Evolutionary conservation across 2,797 vertebrate species (phyloP), one percentile per base, ranked within the genome.

Genomic region (Octomys mimax): DNA sequence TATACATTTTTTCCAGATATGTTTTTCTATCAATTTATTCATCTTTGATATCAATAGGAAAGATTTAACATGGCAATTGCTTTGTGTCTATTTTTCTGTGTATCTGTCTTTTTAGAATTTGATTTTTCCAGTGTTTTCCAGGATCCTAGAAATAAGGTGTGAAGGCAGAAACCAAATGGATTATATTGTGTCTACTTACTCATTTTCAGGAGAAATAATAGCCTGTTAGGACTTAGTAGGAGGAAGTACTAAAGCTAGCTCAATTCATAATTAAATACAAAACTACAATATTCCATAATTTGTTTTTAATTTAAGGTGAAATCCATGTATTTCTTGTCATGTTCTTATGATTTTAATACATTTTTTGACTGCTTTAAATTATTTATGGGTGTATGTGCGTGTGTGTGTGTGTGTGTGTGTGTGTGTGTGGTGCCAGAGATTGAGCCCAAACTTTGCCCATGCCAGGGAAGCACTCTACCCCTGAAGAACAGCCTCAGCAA

Each of bases 131-230:
- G 0, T 52, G 5, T 19, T 94, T 10, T 26, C 68, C 73, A 85
- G 46, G 49, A 75, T 85, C 59, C 6, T 54, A 59, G 14, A 93
- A 28, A 26, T 57, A 61, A 16, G 13, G 6, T 28, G 13, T 88
- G 59, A 94, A 88, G 64, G 24, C 5, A 70, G 78, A 85, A 92
- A 75, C 28, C 36, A 83, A 83, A 79, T 68, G 8, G 14, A 61
- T 66, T 33, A 16, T 52, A 24, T 79, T 33, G 14, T 68, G 82
- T 24, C 26, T 68, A 57, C 12, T 24, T 10, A n/a, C 57, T 80
- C n/a, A 87, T 90, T 92, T 95, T 92, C 62, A 80, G 14, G 49
- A 42, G 42, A 46, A 81, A 91, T 91, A 62, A 71, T 77, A 52
- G 8, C 19, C 49, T 71, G 2, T 36, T 79, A 52, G 68, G 6